Evolutionary conservation across 2,113 vertebrate species (phyloP).

Genomic region (Megaceryle torquata): DNA sequence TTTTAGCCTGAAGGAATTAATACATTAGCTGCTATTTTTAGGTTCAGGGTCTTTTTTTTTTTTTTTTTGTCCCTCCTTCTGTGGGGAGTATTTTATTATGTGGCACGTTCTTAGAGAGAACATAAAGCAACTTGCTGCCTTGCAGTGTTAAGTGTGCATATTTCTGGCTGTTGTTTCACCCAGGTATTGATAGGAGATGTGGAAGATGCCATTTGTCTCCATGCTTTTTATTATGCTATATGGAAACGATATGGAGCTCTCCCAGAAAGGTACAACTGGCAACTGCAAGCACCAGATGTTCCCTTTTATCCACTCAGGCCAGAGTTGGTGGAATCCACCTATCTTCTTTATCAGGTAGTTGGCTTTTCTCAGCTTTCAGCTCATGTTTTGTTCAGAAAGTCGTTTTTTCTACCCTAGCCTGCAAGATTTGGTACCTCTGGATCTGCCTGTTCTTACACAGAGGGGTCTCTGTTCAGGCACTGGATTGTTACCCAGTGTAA

Average conservation of each 20-base stretch:
- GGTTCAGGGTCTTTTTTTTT: not conserved
- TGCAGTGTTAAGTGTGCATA: accelerated
- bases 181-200: constrained; percentile 95
- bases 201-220: constrained; percentile 97
- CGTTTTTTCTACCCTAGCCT: not conserved
- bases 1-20: not conserved
- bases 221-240: constrained; percentile 98
- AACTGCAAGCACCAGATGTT: constrained; percentile 93
- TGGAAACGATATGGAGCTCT: constrained; percentile 97
- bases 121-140: not conserved
- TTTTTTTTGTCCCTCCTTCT: too few species aligned
- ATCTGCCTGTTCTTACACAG: not conserved
- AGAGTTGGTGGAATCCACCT: constrained; percentile 95
- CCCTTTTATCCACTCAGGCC: constrained; percentile 95
- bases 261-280: constrained; percentile 98
- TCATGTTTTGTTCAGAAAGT: not conserved
- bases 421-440: not conserved
- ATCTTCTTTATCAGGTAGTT: constrained; percentile 94
- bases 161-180: not conserved
- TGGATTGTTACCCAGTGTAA: not conserved
- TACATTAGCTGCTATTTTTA: not conserved
- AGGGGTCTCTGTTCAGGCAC: not conserved
- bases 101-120: not conserved
- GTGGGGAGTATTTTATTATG: not conserved
- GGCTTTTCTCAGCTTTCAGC: not conserved